Evolutionary conservation across 2,113 vertebrate species (phyloP).

Genomic region (Amphilophus citrinellus): DNA sequence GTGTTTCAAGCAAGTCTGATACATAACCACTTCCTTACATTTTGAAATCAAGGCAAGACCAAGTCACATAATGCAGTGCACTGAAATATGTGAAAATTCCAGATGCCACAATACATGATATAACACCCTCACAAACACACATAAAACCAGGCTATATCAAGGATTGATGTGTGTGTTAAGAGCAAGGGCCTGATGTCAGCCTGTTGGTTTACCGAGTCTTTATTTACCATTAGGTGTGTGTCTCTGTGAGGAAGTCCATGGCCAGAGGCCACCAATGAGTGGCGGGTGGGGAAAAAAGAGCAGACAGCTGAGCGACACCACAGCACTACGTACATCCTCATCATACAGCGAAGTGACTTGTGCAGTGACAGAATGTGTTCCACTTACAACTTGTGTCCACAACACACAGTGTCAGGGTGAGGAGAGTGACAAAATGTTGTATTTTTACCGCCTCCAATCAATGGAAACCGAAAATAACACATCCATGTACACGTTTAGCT

Average conservation of each 20-base stretch:
- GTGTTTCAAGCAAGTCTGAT: neutral
- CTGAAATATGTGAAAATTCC: neutral
- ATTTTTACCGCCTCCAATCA: conserved; percentile 58
- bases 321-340: conserved; percentile 27
- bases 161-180: conserved; percentile 2
- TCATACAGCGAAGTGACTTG: conserved; percentile 24
- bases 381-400: conserved; percentile 28
- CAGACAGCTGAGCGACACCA: conserved; percentile 50
- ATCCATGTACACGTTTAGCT: conserved; percentile 40
- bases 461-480: conserved; percentile 48
- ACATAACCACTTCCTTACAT: neutral
- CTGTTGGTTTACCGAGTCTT: conserved; percentile 26
- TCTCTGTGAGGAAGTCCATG: neutral
- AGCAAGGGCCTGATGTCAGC: neutral
- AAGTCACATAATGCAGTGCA: neutral
- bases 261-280: conserved; percentile 50
- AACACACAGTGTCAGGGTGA: conserved; percentile 7
- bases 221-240: conserved; percentile 51
- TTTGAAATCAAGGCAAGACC: neutral
- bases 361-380: conserved; percentile 48
- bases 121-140: neutral
- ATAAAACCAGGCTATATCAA: neutral
- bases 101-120: neutral
- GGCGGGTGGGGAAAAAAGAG: conserved; percentile 46
- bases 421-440: neutral